Conservation (phyloP, 2,888 invertebrate genomes). For the Cephus rjabovi region DNA sequence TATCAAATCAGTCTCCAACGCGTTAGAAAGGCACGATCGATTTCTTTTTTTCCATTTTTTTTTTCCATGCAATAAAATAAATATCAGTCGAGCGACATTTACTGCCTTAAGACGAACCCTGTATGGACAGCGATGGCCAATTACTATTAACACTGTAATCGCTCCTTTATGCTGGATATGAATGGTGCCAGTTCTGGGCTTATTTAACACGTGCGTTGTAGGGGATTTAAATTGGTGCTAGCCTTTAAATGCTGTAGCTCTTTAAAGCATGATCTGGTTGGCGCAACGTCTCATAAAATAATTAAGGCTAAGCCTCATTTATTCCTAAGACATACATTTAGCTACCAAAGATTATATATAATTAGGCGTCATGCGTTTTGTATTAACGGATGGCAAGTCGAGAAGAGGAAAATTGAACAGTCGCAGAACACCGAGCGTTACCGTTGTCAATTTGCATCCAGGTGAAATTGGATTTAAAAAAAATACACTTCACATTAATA, state of each 20-base stretch:
- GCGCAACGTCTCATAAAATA: neutral
- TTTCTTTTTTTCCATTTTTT: too few relatives aligned
- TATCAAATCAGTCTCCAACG: neutral
- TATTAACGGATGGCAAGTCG: neutral
- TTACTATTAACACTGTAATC: slow-evolving; percentile 23
- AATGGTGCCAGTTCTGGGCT: slow-evolving; percentile 12
- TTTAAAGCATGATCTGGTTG: neutral
- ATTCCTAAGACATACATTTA: neutral
- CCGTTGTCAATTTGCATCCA: too few relatives aligned
- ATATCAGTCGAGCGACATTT: neutral
- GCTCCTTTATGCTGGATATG: slow-evolving; percentile 23
- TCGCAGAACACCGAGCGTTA: too few relatives aligned
- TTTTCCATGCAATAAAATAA: too few relatives aligned
- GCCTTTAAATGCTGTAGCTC: neutral
- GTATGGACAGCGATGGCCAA: slow-evolving; percentile 16
- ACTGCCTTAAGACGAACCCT: neutral
- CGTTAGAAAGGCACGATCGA: too few relatives aligned
- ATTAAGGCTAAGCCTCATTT: neutral
- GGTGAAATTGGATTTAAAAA: too few relatives aligned
- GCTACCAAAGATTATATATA: neutral
- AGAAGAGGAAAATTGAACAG: neutral
- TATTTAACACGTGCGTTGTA: neutral
- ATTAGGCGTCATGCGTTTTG: neutral
- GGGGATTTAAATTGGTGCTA: neutral
- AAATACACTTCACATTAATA: too few relatives aligned